These are phyloP conservation scores for Andrena haemorrhoa DNA, from an alignment of 2,888 invertebrate species.

Conservation along the genomic window DNA sequence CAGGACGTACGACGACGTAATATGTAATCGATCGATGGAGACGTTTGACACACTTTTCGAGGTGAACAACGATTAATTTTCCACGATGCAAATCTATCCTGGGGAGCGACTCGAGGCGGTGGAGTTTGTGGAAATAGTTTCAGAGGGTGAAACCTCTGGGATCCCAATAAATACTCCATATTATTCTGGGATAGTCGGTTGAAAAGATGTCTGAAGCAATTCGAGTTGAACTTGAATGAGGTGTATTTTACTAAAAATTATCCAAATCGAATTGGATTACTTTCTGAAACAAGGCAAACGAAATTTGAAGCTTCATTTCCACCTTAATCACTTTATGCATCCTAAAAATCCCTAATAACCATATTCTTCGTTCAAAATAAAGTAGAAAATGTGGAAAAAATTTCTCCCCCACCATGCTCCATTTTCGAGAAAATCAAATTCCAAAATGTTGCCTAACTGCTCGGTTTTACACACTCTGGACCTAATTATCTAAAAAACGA, in stretches of 20 bases:
- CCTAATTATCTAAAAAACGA: neutral
- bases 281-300: no score
- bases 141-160: constrained; percentile 10
- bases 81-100: constrained; percentile 30
- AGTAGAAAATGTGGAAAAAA: no score
- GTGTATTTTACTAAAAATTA: no score
- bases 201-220: no score
- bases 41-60: constrained; percentile 57
- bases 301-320: no score
- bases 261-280: no score
- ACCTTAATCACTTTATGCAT: no score
- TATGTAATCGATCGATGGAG: constrained; percentile 55
- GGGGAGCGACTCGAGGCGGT: neutral
- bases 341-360: no score
- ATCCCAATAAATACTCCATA: constrained; percentile 44
- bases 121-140: constrained; percentile 23
- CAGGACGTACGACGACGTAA: constrained; percentile 30
- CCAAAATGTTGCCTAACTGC: no score
- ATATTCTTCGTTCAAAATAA: no score
- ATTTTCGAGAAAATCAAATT: neutral
- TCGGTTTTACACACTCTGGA: neutral
- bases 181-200: neutral
- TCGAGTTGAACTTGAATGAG: no score
- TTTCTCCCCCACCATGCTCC: neutral
- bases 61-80: constrained; percentile 51